These are phyloP conservation scores for Spheniscus mendiculus DNA, from an alignment of 2,113 vertebrate genomes.

Conservation along the genomic window DNA sequence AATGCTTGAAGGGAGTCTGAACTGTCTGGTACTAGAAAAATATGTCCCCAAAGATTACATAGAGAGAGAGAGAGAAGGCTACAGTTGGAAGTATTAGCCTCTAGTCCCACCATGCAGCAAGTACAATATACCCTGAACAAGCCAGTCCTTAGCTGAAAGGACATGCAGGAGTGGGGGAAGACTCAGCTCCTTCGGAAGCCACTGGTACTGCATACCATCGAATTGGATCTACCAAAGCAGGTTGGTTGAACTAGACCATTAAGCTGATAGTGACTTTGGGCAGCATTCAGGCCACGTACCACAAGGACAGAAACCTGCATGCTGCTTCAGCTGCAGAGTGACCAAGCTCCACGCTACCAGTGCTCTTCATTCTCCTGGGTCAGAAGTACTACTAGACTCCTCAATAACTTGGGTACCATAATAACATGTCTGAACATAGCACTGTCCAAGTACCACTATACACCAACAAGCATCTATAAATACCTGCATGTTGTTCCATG, in stretches of 20 bases:
- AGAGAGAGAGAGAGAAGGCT: not conserved
- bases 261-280: not conserved
- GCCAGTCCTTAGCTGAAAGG: not conserved
- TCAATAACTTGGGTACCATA: not conserved
- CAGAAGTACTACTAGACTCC: not conserved
- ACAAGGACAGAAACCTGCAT: not conserved
- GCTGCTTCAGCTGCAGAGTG: not conserved
- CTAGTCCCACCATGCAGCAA: not conserved
- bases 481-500: not conserved
- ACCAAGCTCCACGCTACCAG: not conserved
- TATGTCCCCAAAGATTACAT: not conserved
- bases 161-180: not conserved
- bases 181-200: not conserved
- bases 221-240: not conserved
- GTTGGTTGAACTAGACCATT: not conserved
- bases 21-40: not conserved
- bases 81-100: not conserved
- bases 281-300: rapidly evolving
- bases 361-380: not conserved
- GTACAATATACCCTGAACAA: not conserved
- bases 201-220: rapidly evolving
- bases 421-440: not conserved
- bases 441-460: not conserved
- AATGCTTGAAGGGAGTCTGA: not conserved
- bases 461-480: not conserved